Evolutionary conservation across 2,888 invertebrate species (phyloP), one percentile per base, ranked within the genome.

Genomic region (Resseliella maxima): DNA sequence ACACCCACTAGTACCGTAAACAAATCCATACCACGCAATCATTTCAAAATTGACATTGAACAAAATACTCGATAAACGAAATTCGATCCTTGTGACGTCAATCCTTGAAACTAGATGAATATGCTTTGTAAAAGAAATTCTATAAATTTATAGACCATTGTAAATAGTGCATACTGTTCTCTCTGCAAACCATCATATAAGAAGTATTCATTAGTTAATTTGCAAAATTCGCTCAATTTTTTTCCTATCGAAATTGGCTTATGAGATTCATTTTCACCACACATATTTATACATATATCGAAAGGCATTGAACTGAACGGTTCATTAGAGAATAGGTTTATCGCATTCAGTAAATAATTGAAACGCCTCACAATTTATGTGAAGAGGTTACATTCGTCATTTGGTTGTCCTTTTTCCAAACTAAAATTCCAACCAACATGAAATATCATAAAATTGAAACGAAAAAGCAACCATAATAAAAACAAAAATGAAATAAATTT

Each of bases 121-220:
- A n/a, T n/a, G n/a, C n/a, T n/a, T n/a, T n/a, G n/a, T n/a, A n/a
- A n/a, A n/a, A n/a, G n/a, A n/a, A n/a, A n/a, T n/a, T n/a, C n/a
- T n/a, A n/a, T n/a, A n/a, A n/a, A n/a, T n/a, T n/a, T n/a, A n/a
- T n/a, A n/a, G n/a, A n/a, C n/a, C n/a, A n/a, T n/a, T n/a, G n/a
- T n/a, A n/a, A n/a, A n/a, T n/a, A n/a, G n/a, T n/a, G n/a, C n/a
- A n/a, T n/a, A n/a, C n/a, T n/a, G 72, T 72, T 72, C 72, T n/a
- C n/a, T n/a, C n/a, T n/a, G n/a, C n/a, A n/a, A n/a, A n/a, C 31
- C 72, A 72, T n/a, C 72, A 72, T 72, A 35, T 72, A 72, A 27
- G 31, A 72, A 59, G 18, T 35, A 27, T 31, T 12, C 72, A 15
- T 35, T 35, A 31, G 31, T 72, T 72, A n/a, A 31, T 31, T n/a